Evolutionary conservation across 2,888 invertebrate genomes (phyloP).

Genomic region (Chaitophorus viminalis): DNA sequence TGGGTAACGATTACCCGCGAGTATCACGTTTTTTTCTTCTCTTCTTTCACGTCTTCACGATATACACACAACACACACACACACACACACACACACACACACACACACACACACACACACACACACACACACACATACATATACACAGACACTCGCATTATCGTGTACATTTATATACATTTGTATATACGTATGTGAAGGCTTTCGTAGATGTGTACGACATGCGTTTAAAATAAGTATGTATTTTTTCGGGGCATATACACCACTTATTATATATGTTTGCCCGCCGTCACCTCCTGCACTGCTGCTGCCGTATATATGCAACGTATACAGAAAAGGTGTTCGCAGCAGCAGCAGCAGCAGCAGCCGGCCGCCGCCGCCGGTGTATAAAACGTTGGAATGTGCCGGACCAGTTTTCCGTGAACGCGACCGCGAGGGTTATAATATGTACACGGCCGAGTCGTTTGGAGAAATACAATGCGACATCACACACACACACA

Average conservation of each 20-base stretch:
- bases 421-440: background rate
- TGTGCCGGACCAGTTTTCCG: conserved; percentile 54
- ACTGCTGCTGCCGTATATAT: background rate
- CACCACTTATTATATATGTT: background rate
- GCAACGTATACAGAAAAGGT: background rate
- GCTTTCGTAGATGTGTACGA: conserved; percentile 6
- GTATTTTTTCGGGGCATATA: conserved; percentile 32
- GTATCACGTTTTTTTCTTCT: conserved; percentile 38
- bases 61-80: background rate
- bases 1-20: conserved; percentile 49
- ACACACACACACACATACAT: too few species aligned
- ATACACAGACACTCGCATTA: background rate
- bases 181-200: too few species aligned
- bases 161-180: background rate
- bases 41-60: background rate
- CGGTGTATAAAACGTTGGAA: conserved; percentile 42
- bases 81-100: too few species aligned
- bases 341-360: background rate
- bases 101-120: too few species aligned
- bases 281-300: background rate
- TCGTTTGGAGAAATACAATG: conserved; percentile 48
- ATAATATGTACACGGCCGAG: background rate
- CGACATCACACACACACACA: background rate
- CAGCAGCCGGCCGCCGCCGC: background rate
- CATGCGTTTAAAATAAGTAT: conserved; percentile 31